Percentiles rank a stretch among this genome's conserved stretches.
These are phyloP conservation scores for Drosophila saltans DNA, from an alignment of 1,140 invertebrate genomes.

Conservation along the genomic window DNA sequence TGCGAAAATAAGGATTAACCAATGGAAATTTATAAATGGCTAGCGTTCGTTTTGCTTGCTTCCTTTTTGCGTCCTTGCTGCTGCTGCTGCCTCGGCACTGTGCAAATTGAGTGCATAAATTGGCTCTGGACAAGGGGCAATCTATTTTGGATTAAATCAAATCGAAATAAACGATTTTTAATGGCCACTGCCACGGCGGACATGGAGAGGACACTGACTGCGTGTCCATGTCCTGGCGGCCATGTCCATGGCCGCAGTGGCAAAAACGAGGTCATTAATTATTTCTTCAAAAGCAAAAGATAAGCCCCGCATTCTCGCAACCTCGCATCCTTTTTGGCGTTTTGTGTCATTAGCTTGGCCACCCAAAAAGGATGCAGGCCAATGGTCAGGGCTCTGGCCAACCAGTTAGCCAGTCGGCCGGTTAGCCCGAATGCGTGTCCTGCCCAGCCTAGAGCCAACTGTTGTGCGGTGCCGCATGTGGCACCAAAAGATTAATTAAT, in stretches of 20 bases:
- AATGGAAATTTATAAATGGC: conserved; percentile 82
- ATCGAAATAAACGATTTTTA: conserved; percentile 83
- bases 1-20: conserved; percentile 82
- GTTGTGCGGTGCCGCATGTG: conserved; percentile 70
- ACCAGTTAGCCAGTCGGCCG: conserved; percentile 6
- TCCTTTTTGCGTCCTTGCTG: background rate
- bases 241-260: conserved; percentile 68
- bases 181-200: conserved; percentile 60
- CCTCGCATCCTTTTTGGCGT: conserved; percentile 73
- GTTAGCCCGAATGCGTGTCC: conserved; percentile 34
- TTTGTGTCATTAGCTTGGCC: conserved; percentile 80
- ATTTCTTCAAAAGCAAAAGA: conserved; percentile 83
- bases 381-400: conserved; percentile 46
- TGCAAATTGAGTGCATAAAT: conserved; percentile 83
- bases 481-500: conserved; percentile 83
- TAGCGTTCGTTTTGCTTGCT: conserved; percentile 23
- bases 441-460: conserved; percentile 33
- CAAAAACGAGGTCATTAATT: conserved; percentile 83
- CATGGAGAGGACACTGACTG: background rate
- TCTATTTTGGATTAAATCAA: conserved; percentile 83
- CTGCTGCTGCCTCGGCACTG: conserved; percentile 8
- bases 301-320: conserved; percentile 58
- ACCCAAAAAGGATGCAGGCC: conserved; percentile 51
- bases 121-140: conserved; percentile 70
- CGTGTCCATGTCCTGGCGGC: conserved; percentile 24